phyloP scores from a whole-genome alignment of 2,888 invertebrate genomes.

The Drosophila testacea region DNA sequence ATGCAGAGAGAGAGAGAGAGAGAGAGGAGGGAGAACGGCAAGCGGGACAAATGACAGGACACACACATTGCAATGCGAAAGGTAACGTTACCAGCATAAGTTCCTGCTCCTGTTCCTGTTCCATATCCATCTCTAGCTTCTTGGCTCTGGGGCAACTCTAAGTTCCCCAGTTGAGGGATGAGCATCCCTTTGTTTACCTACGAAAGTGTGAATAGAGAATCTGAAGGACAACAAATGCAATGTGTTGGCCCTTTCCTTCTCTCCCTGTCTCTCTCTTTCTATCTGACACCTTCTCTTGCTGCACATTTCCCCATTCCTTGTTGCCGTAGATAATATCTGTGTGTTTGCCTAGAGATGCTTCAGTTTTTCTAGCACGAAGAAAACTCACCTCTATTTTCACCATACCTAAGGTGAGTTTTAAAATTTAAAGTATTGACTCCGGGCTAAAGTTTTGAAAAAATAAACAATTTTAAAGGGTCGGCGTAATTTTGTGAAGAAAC shows the following conservation, averaged over 20 bases:
- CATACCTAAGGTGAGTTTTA: too few species aligned
- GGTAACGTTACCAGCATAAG: slow-evolving; percentile 42
- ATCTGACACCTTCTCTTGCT: background rate
- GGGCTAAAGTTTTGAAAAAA: too few species aligned
- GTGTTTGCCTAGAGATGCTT: slow-evolving; percentile 23
- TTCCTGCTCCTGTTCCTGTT: background rate
- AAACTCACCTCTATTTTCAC: background rate
- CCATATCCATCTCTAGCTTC: slow-evolving; percentile 1
- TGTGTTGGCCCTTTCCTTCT: slow-evolving; percentile 28
- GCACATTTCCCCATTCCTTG: slow-evolving; percentile 2
- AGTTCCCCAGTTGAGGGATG: background rate
- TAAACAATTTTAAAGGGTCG: too few species aligned
- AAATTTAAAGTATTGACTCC: too few species aligned
- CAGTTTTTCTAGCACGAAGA: background rate
- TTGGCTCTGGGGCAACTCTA: background rate
- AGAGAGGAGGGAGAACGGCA: background rate
- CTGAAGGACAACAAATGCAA: slow-evolving; percentile 77
- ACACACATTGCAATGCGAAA: slow-evolving; percentile 66
- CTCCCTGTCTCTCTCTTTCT: background rate
- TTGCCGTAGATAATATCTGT: slow-evolving; percentile 4
- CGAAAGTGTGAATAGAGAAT: slow-evolving; percentile 74
- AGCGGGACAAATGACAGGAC: slow-evolving; percentile 3
- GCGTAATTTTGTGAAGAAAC: too few species aligned
- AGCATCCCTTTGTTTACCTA: slow-evolving; percentile 51
- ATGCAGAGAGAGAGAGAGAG: background rate